These are phyloP conservation scores for Philhelius pedissequus DNA, from an alignment of 2,888 invertebrate species.

Conservation along the genomic window DNA sequence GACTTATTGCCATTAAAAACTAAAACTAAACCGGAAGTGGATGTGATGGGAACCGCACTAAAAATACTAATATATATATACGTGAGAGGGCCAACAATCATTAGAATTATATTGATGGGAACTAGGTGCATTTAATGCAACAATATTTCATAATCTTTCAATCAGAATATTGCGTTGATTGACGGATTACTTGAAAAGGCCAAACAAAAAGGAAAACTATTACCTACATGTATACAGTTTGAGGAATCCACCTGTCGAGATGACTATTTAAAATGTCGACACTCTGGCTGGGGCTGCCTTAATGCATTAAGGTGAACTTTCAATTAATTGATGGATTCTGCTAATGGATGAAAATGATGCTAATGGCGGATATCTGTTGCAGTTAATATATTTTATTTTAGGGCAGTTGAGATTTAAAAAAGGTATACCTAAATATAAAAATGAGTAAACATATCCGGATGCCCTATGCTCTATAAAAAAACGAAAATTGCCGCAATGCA, in stretches of 20 bases:
- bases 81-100: neutral
- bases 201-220: neutral
- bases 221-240: neutral
- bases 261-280: neutral
- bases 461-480: too few relatives aligned
- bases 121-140: neutral
- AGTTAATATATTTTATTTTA: too few relatives aligned
- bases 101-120: neutral
- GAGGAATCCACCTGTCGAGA: neutral
- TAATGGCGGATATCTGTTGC: neutral
- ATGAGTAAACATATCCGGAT: too few relatives aligned
- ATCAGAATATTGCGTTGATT: neutral
- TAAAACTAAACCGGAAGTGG: neutral
- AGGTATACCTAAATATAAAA: neutral
- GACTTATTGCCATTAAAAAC: too few relatives aligned
- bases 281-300: neutral
- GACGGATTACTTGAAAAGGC: neutral
- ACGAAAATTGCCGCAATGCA: too few relatives aligned
- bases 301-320: neutral
- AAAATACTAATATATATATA: too few relatives aligned
- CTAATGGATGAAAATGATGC: neutral
- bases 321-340: neutral
- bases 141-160: neutral
- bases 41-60: neutral
- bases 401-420: neutral